Percentiles rank a stretch among this genome's conserved stretches.
Evolutionary conservation across 2,888 invertebrate genomes (phyloP).

Genomic region (Lasioglossum pauxillum): DNA sequence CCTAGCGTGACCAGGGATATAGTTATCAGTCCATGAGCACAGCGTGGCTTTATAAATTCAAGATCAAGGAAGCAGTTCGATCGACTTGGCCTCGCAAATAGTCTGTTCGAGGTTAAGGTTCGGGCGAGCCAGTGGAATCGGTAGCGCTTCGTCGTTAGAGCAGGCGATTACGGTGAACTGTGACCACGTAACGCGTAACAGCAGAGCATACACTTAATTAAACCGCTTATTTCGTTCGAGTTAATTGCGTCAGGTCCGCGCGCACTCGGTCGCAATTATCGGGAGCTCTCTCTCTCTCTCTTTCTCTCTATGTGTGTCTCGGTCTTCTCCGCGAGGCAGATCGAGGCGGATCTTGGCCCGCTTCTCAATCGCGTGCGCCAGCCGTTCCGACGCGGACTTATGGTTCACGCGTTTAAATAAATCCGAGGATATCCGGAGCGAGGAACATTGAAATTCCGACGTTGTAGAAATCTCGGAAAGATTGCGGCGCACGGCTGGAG

Average conservation of each 20-base stretch:
- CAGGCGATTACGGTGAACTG: slow-evolving; percentile 24
- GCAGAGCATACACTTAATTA: slow-evolving; percentile 29
- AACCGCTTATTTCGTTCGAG: slow-evolving; percentile 29
- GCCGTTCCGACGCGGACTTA: background rate
- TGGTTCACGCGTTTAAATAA: background rate
- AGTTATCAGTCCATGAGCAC: background rate
- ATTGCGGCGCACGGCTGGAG: background rate
- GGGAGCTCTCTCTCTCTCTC: background rate
- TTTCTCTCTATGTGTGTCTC: background rate
- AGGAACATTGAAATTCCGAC: slow-evolving; percentile 20
- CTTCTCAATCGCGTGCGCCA: background rate
- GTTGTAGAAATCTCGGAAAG: background rate
- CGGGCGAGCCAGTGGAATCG: background rate
- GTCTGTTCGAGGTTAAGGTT: background rate
- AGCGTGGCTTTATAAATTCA: background rate
- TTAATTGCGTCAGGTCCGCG: slow-evolving; percentile 23
- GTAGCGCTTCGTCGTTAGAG: background rate
- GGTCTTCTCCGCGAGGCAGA: background rate
- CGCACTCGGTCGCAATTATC: background rate
- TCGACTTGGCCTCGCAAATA: background rate
- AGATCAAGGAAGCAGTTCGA: background rate
- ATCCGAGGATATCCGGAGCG: background rate
- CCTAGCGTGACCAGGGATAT: background rate
- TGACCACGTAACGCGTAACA: background rate
- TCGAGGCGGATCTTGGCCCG: background rate